These are phyloP conservation scores for Chaenocephalus aceratus DNA, from an alignment of 2,113 vertebrate genomes.

Conservation along the genomic window DNA sequence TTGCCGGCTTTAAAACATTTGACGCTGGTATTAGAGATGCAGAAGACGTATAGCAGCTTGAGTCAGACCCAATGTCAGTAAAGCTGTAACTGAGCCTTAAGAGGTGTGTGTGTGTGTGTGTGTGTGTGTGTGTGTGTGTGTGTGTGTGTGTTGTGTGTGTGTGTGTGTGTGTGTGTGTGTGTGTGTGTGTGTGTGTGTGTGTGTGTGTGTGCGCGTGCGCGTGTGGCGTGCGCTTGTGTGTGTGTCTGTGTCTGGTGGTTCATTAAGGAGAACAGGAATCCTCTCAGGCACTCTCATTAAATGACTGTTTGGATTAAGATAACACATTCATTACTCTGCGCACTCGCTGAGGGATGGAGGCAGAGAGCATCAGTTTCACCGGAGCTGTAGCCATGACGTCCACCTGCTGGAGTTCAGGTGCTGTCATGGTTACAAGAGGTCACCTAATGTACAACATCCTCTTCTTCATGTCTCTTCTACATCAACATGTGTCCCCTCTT, in stretches of 20 bases:
- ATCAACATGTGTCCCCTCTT: too few relatives aligned
- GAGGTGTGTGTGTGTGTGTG: not conserved
- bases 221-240: not conserved
- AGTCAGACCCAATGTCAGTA: not conserved
- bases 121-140: too few relatives aligned
- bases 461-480: too few relatives aligned
- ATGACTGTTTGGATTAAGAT: slow-evolving; percentile 54
- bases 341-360: slow-evolving; percentile 21
- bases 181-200: slow-evolving; percentile 16
- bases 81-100: slow-evolving; percentile 25
- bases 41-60: too few relatives aligned
- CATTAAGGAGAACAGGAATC: slow-evolving; percentile 37
- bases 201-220: not conserved
- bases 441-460: too few relatives aligned
- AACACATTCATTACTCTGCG: slow-evolving; percentile 42
- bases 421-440: not conserved
- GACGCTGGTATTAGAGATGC: too few relatives aligned
- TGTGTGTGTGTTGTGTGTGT: slow-evolving; percentile 19
- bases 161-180: slow-evolving; percentile 15
- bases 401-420: slow-evolving; percentile 18
- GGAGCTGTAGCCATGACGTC: too few relatives aligned
- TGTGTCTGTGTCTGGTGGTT: not conserved
- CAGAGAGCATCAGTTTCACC: not conserved
- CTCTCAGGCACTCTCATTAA: slow-evolving; percentile 33
- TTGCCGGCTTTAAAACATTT: too few relatives aligned